A percentile compares a stretch with the other conserved stretches of the same genome.
Conservation (phyloP, 1,140 invertebrate genomes). For the Brachionus koreanus region DNA sequence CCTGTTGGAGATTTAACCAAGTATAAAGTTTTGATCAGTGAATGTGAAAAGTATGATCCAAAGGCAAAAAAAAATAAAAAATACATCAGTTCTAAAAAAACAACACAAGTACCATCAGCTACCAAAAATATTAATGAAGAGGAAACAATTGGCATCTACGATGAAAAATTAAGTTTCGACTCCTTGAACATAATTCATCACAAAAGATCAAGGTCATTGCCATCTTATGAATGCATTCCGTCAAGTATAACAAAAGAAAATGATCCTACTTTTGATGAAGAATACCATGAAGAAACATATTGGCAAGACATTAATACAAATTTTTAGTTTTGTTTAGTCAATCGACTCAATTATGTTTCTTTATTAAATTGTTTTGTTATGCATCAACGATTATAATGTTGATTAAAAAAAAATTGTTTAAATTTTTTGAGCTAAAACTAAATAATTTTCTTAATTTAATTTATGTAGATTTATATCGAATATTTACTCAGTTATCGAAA, state of each 20-base stretch:
- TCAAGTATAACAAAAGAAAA: not conserved
- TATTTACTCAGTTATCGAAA: not conserved
- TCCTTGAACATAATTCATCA: not conserved
- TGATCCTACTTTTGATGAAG: not conserved
- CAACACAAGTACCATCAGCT: not conserved
- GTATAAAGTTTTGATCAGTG: conserved; percentile 7
- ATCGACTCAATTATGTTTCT: not conserved
- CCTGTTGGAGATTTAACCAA: not conserved
- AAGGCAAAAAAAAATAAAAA: not conserved
- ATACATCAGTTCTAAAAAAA: not conserved
- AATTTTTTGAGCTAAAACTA: not conserved
- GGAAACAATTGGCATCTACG: not conserved
- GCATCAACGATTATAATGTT: not conserved
- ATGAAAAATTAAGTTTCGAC: not conserved
- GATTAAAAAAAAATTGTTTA: not conserved
- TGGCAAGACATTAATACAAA: conserved; percentile 9
- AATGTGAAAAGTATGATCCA: conserved; percentile 32
- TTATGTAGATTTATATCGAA: not conserved
- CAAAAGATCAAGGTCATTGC: not conserved
- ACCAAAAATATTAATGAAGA: not conserved
- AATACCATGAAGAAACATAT: conserved; percentile 12
- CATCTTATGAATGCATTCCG: conserved; percentile 22
- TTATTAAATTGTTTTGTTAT: not conserved
- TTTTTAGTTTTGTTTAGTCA: not conserved
- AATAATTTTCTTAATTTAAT: not conserved